Conservation (phyloP, 2,888 invertebrate species). For the Axea sp. region DNA sequence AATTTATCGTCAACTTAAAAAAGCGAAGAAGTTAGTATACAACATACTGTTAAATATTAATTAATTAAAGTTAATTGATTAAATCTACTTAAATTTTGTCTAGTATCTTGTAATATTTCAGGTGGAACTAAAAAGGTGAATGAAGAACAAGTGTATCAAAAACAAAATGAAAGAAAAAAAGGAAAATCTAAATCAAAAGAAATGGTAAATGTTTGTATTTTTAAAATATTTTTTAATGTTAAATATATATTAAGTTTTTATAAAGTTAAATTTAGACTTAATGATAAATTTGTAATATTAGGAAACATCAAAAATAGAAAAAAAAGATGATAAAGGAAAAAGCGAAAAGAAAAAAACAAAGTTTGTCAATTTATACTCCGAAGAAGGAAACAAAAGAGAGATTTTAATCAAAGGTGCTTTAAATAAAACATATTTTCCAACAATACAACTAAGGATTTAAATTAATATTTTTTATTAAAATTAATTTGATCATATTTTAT, state of each 20-base stretch:
- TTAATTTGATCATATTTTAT: background rate
- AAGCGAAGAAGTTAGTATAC: slow-evolving; percentile 64
- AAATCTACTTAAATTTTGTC: too few relatives aligned
- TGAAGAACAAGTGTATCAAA: slow-evolving; percentile 65
- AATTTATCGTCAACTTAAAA: slow-evolving; percentile 83
- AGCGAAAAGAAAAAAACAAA: slow-evolving; percentile 84
- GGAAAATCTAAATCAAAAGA: slow-evolving; percentile 65
- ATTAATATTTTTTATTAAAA: background rate
- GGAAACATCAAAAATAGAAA: slow-evolving; percentile 29
- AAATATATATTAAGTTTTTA: too few relatives aligned
- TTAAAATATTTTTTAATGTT: background rate
- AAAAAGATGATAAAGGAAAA: slow-evolving; percentile 57
- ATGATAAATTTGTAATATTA: too few relatives aligned
- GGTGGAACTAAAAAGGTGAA: slow-evolving; percentile 70
- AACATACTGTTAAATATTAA: background rate
- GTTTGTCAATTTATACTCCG: slow-evolving; percentile 87
- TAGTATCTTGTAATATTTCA: too few relatives aligned
- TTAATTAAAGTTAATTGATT: background rate
- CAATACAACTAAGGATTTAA: too few relatives aligned
- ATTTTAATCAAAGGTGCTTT: slow-evolving; percentile 80
- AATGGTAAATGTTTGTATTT: too few relatives aligned
- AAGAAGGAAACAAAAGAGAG: slow-evolving; percentile 83
- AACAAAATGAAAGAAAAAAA: slow-evolving; percentile 73
- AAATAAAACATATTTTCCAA: background rate
- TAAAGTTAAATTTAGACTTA: too few relatives aligned